These are phyloP conservation scores for Bimastos eiseni DNA, from an alignment of 2,888 invertebrate species.

Conservation along the genomic window DNA sequence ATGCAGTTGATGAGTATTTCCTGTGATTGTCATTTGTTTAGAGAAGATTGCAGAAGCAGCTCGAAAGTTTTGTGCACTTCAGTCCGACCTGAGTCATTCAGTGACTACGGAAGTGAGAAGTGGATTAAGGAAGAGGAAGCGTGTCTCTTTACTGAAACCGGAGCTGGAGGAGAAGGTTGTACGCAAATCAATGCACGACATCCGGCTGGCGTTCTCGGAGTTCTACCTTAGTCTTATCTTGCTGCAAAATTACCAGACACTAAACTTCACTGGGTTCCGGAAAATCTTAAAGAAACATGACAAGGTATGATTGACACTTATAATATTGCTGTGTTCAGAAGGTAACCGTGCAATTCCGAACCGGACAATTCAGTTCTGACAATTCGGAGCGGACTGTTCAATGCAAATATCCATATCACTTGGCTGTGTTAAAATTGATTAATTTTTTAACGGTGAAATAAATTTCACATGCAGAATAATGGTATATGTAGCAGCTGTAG, in stretches of 20 bases:
- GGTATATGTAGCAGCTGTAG: neutral
- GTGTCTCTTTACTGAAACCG: constrained; percentile 20
- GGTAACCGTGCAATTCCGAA: too few species aligned
- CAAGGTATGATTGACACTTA: constrained; percentile 72
- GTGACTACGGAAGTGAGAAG: constrained; percentile 46
- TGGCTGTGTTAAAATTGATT: neutral
- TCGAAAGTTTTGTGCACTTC: constrained; percentile 85
- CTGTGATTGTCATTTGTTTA: constrained; percentile 51
- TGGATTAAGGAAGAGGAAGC: constrained; percentile 13
- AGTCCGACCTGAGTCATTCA: constrained; percentile 77
- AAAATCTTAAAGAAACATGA: constrained; percentile 99
- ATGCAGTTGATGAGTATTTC: neutral
- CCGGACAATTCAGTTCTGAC: too few species aligned
- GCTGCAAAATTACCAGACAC: constrained; percentile 95
- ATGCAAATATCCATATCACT: neutral
- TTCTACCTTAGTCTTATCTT: constrained; percentile 95
- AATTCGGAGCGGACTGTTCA: too few species aligned
- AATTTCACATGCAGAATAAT: neutral
- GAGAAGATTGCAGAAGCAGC: constrained; percentile 97
- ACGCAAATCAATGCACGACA: constrained; percentile 70
- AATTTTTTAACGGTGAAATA: neutral
- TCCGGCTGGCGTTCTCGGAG: constrained; percentile 96
- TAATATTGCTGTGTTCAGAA: too few species aligned
- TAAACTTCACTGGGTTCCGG: constrained; percentile 97
- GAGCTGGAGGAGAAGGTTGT: constrained; percentile 24